Conservation (phyloP, 2,113 vertebrate genomes). For the Gasterosteus nipponicus region DNA sequence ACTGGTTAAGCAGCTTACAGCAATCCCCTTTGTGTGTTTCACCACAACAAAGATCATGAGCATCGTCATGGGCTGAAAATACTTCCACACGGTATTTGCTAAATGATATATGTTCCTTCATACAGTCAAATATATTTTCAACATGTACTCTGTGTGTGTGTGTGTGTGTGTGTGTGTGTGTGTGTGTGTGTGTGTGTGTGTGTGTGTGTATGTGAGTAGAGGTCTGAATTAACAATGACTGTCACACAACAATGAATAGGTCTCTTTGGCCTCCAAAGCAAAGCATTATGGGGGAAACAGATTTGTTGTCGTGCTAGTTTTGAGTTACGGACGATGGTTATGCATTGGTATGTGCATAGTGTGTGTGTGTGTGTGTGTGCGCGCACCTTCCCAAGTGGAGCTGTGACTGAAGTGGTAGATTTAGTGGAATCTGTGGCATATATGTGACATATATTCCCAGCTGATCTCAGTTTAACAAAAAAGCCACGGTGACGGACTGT, state of each 20-base stretch:
- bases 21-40: constrained; percentile 15
- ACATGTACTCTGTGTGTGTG: constrained; percentile 10
- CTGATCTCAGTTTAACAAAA: background rate
- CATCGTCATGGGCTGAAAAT: background rate
- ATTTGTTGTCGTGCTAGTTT: constrained; percentile 25
- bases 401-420: background rate
- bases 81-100: background rate
- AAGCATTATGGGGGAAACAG: constrained; percentile 14
- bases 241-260: constrained; percentile 6
- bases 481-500: background rate
- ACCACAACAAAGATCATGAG: background rate
- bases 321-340: constrained; percentile 20
- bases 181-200: constrained; percentile 13
- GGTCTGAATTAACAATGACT: constrained; percentile 30
- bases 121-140: background rate
- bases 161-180: constrained; percentile 6
- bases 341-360: background rate
- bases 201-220: background rate
- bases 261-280: constrained; percentile 7
- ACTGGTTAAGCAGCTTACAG: constrained; percentile 41
- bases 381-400: background rate
- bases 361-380: background rate
- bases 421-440: background rate
- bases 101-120: constrained; percentile 6
- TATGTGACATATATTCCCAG: background rate